Evolutionary conservation across 1,140 invertebrate genomes (phyloP).

Genomic region (Hyles euphorbiae): DNA sequence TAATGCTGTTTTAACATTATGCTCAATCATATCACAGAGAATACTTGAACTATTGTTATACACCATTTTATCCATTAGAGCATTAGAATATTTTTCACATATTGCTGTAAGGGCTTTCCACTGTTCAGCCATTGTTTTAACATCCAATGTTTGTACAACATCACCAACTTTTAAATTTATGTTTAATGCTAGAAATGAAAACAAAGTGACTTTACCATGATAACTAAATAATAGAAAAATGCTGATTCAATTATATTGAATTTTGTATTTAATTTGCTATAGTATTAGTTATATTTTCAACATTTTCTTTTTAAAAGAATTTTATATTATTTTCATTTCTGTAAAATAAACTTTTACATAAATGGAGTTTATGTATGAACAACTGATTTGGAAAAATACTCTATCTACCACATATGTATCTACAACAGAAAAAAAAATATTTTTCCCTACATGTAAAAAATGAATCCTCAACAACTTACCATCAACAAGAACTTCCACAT

Average conservation of each 20-base stretch:
- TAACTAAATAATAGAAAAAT: too few relatives aligned
- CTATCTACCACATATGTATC: too few relatives aligned
- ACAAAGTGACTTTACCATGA: neutral
- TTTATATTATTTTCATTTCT: too few relatives aligned
- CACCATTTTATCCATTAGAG: constrained; percentile 36
- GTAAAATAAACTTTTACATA: too few relatives aligned
- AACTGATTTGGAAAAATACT: too few relatives aligned
- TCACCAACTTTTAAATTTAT: constrained; percentile 59
- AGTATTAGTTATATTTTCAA: too few relatives aligned
- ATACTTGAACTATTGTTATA: constrained; percentile 37
- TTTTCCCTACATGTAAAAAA: too few relatives aligned
- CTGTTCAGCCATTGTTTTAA: constrained; percentile 66
- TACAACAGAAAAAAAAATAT: too few relatives aligned
- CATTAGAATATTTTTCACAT: constrained; percentile 55
- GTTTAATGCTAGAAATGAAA: constrained; percentile 40
- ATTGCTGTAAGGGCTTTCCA: constrained; percentile 57
- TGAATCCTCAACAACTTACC: constrained; percentile 36
- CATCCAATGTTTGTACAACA: constrained; percentile 51
- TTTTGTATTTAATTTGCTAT: too few relatives aligned
- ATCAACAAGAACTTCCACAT: constrained; percentile 45
- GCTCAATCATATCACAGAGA: constrained; percentile 36
- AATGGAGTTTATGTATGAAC: too few relatives aligned
- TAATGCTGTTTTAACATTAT: constrained; percentile 43
- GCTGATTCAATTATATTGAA: too few relatives aligned
- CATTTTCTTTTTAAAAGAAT: too few relatives aligned